These are phyloP conservation scores for Pangasius larnaudii DNA, from an alignment of 2,797 vertebrate species.

Conservation along the genomic window DNA sequence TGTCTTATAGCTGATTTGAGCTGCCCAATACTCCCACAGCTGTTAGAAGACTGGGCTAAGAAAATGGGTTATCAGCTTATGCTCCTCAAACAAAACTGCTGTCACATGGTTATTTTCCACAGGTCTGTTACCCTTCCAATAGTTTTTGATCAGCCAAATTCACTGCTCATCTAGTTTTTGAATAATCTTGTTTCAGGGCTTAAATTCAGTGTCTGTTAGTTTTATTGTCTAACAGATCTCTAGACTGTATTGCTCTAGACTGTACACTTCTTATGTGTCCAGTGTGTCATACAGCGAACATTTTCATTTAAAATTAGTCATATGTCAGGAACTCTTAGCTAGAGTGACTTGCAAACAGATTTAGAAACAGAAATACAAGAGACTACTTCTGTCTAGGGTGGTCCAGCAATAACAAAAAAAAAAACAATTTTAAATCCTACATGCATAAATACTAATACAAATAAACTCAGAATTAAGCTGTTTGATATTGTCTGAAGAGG, in stretches of 20 bases:
- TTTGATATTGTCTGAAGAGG: neutral
- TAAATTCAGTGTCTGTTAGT: neutral
- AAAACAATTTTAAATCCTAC: neutral
- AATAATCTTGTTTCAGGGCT: neutral
- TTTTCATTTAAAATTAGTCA: neutral
- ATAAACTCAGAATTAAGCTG: neutral
- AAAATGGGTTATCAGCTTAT: neutral
- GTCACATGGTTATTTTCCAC: neutral
- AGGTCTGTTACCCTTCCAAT: neutral
- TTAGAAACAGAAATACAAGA: neutral
- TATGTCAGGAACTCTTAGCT: neutral
- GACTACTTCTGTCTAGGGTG: neutral
- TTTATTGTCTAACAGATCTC: neutral
- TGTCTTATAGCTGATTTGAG: constrained; percentile 47
- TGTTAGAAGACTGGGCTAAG: constrained; percentile 4
- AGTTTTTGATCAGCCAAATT: neutral
- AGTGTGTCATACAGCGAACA: neutral
- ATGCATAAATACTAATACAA: neutral
- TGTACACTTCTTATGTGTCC: neutral
- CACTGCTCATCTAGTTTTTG: neutral
- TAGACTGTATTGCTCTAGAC: neutral
- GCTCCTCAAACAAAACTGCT: constrained; percentile 18
- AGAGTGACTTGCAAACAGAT: neutral
- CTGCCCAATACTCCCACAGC: constrained; percentile 41
- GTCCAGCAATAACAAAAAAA: neutral